Conservation (phyloP, 2,797 vertebrate genomes). For the Crypturellus tataupa region DNA sequence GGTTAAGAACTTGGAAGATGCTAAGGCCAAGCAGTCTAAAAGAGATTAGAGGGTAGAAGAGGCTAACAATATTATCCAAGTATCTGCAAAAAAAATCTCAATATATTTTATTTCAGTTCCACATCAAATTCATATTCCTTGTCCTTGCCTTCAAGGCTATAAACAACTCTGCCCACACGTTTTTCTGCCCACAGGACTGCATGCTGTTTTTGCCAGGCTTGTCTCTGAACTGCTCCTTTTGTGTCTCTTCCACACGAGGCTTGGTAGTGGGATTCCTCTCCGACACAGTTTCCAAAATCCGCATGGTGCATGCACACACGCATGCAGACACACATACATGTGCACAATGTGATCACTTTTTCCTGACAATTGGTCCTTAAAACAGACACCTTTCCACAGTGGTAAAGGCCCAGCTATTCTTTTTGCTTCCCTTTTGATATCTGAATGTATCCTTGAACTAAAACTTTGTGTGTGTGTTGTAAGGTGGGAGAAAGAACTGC, state of each 20-base stretch:
- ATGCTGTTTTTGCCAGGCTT: conserved; percentile 13
- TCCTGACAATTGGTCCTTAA: not conserved
- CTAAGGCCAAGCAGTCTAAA: not conserved
- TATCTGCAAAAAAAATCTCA: not conserved
- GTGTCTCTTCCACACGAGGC: conserved; percentile 3
- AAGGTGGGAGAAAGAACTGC: not conserved
- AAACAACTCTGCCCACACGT: conserved; percentile 38
- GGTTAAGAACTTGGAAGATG: not conserved
- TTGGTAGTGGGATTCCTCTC: conserved; percentile 15
- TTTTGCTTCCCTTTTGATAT: not conserved
- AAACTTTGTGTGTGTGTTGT: not conserved
- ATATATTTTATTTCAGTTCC: not conserved
- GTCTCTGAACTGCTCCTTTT: conserved; percentile 39
- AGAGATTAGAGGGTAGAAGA: not conserved
- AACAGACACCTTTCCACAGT: not conserved
- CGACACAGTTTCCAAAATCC: not conserved
- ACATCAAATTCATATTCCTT: not conserved
- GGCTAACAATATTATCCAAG: not conserved
- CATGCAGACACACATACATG: not conserved
- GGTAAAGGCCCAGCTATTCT: fast-evolving
- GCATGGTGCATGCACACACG: not conserved
- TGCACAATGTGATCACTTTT: not conserved
- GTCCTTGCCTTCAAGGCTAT: conserved; percentile 8
- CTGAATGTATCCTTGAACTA: not conserved
- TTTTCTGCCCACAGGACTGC: conserved; percentile 31